Evolutionary conservation across 2,888 invertebrate species (phyloP).

Genomic region (Schizaphis graminum): DNA sequence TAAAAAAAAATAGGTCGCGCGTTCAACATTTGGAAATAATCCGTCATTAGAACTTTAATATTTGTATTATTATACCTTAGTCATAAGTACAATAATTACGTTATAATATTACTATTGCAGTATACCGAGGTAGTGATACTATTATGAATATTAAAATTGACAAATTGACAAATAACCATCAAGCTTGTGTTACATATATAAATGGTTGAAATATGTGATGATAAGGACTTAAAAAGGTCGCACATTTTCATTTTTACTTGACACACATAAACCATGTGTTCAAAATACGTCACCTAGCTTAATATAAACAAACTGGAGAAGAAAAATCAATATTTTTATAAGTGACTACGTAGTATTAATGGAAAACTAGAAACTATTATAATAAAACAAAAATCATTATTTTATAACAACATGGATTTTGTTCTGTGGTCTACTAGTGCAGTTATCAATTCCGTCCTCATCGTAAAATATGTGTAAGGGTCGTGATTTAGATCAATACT

Average conservation of each 20-base stretch:
- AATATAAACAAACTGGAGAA: not conserved
- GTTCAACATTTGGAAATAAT: not conserved
- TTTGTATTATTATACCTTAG: not conserved
- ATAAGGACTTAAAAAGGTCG: not conserved
- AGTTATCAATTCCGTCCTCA: not conserved
- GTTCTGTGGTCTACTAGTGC: not conserved
- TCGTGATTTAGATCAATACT: not conserved
- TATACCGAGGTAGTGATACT: not conserved
- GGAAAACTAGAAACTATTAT: not conserved
- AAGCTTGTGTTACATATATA: not conserved
- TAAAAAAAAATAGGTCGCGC: not conserved
- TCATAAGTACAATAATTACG: not conserved
- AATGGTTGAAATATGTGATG: not conserved
- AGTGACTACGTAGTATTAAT: not conserved
- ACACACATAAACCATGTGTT: not conserved
- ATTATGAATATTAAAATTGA: not conserved
- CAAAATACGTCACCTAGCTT: not conserved
- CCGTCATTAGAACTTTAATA: not conserved
- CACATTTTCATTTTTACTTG: not conserved
- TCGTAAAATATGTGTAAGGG: not conserved
- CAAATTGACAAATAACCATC: not conserved
- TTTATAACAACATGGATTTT: not conserved
- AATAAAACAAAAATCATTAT: not conserved
- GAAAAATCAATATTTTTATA: conserved; percentile 1
- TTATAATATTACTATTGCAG: not conserved